Evolutionary conservation across 2,888 invertebrate species (phyloP).

Genomic region (Heteropelma amictum): DNA sequence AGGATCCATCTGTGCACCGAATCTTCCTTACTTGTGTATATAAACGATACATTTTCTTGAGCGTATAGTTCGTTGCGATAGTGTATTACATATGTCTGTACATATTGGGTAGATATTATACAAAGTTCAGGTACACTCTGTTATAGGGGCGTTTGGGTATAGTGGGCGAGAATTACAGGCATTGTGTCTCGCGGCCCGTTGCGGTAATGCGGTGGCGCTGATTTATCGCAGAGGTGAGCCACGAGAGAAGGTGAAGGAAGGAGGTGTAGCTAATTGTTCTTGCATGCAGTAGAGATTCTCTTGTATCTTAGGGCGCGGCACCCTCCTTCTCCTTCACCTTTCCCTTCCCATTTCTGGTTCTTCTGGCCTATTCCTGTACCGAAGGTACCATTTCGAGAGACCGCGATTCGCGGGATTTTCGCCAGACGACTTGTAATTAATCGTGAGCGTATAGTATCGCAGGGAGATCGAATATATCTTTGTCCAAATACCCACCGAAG

Average conservation of each 20-base stretch:
- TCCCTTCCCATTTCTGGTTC: slow-evolving; percentile 38
- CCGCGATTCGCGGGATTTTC: slow-evolving; percentile 43
- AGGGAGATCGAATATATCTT: neutral
- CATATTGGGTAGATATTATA: slow-evolving; percentile 3
- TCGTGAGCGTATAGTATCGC: slow-evolving; percentile 55
- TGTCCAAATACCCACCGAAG: neutral
- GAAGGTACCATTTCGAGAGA: slow-evolving; percentile 33
- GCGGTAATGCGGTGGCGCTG: slow-evolving; percentile 74
- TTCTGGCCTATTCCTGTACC: slow-evolving; percentile 16
- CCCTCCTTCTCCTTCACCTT: slow-evolving; percentile 45
- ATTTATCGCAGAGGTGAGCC: slow-evolving; percentile 73
- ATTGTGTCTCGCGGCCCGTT: slow-evolving; percentile 69
- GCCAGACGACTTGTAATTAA: slow-evolving; percentile 69
- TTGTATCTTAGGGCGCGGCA: slow-evolving; percentile 54
- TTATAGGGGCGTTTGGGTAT: slow-evolving; percentile 44
- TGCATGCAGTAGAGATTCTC: slow-evolving; percentile 70
- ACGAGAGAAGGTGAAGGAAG: slow-evolving; percentile 61
- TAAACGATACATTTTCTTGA: slow-evolving; percentile 3
- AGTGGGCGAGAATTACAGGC: slow-evolving; percentile 76
- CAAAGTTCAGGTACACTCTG: slow-evolving; percentile 12
- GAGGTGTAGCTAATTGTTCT: slow-evolving; percentile 76
- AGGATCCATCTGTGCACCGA: slow-evolving; percentile 20
- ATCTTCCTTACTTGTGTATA: neutral
- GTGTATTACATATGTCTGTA: neutral
- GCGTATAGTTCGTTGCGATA: neutral